phyloP scores from a whole-genome alignment of 2,113 vertebrate genomes.

The Columbina picui region DNA sequence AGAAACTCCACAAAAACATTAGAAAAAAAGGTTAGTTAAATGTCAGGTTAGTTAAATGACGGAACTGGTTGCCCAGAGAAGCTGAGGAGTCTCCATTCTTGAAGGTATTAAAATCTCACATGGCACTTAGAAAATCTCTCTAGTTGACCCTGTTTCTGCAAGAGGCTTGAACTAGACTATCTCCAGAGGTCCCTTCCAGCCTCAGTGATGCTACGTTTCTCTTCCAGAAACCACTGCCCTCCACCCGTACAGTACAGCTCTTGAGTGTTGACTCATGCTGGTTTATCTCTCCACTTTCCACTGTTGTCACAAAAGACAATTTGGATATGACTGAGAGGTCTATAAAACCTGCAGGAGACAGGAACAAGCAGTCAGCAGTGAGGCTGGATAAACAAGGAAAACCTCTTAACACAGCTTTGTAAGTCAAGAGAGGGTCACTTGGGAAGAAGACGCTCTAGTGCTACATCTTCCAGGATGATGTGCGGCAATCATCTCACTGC shows the following conservation, averaged over 20 bases:
- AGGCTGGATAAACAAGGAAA: neutral
- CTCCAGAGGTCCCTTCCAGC: neutral
- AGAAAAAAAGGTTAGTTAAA: neutral
- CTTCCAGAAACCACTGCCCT: neutral
- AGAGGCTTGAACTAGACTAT: neutral
- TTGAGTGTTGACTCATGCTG: neutral
- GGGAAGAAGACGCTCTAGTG: neutral
- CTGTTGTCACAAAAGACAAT: neutral
- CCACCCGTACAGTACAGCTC: neutral
- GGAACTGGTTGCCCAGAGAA: neutral
- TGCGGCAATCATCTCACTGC: neutral
- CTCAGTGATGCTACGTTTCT: neutral
- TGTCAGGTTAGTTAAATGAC: neutral
- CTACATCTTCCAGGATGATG: neutral
- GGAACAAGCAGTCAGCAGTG: neutral
- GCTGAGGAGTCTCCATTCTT: neutral
- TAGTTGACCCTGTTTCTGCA: neutral
- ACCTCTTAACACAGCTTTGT: neutral
- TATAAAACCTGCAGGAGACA: neutral
- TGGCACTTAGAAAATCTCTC: neutral
- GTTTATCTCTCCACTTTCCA: neutral
- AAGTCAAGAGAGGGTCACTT: neutral
- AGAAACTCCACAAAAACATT: neutral
- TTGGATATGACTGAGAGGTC: neutral
- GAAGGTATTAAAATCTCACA: neutral